These are phyloP conservation scores for Stictocephala bisonia DNA, from an alignment of 2,888 invertebrate species.

Conservation along the genomic window DNA sequence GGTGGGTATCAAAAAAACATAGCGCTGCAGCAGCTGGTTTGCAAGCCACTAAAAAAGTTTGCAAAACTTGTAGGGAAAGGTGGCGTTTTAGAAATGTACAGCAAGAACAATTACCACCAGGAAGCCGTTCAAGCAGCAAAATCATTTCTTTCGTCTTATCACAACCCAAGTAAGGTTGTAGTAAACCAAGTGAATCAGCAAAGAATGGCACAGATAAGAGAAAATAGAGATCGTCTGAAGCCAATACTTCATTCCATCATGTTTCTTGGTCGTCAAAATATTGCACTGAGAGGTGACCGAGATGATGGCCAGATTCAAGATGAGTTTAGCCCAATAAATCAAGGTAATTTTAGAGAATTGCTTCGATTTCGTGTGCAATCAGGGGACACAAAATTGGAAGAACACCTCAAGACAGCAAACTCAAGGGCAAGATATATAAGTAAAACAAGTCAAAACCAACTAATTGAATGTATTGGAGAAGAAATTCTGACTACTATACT, in stretches of 20 bases:
- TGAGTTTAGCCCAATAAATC: constrained; percentile 26
- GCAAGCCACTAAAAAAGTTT: constrained; percentile 51
- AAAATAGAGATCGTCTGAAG: constrained; percentile 51
- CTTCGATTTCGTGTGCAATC: constrained; percentile 56
- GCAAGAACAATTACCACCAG: constrained; percentile 49
- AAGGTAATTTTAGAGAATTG: constrained; percentile 57
- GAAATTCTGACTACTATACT: constrained; percentile 50
- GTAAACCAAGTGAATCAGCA: constrained; percentile 44
- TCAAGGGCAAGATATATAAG: constrained; percentile 58
- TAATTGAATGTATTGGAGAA: constrained; percentile 58
- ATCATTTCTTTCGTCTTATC: constrained; percentile 41
- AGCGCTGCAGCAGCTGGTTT: constrained; percentile 52
- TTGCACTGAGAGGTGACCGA: constrained; percentile 57
- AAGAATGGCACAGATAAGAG: constrained; percentile 47
- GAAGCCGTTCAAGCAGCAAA: constrained; percentile 45
- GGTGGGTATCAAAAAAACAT: constrained; percentile 49
- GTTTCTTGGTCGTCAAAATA: constrained; percentile 58
- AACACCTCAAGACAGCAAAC: constrained; percentile 55
- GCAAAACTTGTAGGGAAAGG: constrained; percentile 52
- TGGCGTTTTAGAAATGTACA: constrained; percentile 51
- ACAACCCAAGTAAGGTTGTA: constrained; percentile 40
- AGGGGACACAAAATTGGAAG: constrained; percentile 55
- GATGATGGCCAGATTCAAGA: constrained; percentile 50
- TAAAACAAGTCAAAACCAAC: constrained; percentile 59
- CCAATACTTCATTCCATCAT: constrained; percentile 54